phyloP scores from a whole-genome alignment of 2,113 vertebrate genomes.

The Cyrtonyx montezumae region DNA sequence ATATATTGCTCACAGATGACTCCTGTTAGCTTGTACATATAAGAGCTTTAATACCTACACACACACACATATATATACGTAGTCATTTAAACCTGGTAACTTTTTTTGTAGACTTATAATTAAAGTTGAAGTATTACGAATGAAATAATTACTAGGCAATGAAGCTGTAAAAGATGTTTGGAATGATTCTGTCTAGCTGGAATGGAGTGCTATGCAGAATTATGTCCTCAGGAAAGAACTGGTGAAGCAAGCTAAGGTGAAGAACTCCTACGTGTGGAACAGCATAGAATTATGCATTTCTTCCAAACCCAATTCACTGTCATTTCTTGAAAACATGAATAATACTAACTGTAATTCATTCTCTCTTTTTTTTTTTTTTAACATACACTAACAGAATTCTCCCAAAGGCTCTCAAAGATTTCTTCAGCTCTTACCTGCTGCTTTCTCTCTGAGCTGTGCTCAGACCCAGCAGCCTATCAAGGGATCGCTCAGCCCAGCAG shows the following conservation, averaged over 20 bases:
- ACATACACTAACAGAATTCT: not conserved
- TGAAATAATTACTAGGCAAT: not conserved
- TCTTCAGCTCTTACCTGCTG: not conserved
- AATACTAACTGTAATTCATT: not conserved
- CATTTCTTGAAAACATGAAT: not conserved
- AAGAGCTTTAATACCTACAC: not conserved
- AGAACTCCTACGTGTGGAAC: not conserved
- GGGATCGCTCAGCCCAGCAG: not conserved
- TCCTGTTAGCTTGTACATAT: not conserved
- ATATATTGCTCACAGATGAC: not conserved
- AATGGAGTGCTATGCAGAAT: not conserved
- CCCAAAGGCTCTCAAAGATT: not conserved
- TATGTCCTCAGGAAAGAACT: not conserved
- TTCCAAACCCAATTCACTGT: not conserved
- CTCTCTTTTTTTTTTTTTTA: not conserved
- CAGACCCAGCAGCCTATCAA: not conserved
- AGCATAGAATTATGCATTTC: not conserved
- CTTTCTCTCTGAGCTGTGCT: not conserved
- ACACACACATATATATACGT: too few species aligned
- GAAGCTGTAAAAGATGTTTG: not conserved
- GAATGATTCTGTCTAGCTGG: not conserved
- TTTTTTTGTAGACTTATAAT: not conserved
- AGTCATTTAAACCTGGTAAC: not conserved
- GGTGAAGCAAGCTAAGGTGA: not conserved
- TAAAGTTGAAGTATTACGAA: not conserved